Percentiles rank a stretch among this genome's conserved stretches.
Evolutionary conservation across 2,888 invertebrate species (phyloP).

Genomic region (Scaptomyza flava): DNA sequence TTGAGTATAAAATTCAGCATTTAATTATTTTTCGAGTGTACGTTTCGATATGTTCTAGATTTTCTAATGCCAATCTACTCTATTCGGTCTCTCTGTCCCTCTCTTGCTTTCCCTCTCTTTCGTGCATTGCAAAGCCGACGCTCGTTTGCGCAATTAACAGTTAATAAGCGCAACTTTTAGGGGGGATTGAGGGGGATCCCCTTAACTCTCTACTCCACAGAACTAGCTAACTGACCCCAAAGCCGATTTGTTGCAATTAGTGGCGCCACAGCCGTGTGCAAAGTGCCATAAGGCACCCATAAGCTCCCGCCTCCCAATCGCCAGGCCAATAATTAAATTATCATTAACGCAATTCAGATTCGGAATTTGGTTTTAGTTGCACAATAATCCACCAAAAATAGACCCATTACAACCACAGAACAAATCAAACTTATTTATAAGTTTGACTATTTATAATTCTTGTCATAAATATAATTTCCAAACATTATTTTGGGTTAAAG

Average conservation of each 20-base stretch:
- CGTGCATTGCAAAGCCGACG: constrained; percentile 33
- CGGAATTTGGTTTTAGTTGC: constrained; percentile 42
- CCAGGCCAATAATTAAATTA: constrained; percentile 68
- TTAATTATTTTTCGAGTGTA: too few species aligned
- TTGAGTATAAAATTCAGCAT: not conserved
- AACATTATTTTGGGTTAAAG: not conserved
- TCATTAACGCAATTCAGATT: constrained; percentile 59
- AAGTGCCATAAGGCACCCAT: constrained; percentile 54
- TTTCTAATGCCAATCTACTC: not conserved
- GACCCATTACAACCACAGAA: not conserved
- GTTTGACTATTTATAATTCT: not conserved
- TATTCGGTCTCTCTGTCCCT: not conserved
- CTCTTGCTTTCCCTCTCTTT: too few species aligned
- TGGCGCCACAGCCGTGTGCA: constrained; percentile 54
- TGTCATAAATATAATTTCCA: not conserved
- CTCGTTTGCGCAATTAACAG: constrained; percentile 67
- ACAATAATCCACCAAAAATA: not conserved
- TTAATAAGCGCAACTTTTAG: constrained; percentile 62
- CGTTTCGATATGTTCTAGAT: not conserved
- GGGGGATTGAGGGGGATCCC: not conserved
- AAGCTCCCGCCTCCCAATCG: constrained; percentile 42
- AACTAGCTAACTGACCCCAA: constrained; percentile 66
- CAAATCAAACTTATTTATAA: not conserved
- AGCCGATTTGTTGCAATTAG: constrained; percentile 75
- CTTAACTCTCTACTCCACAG: constrained; percentile 15